Evolutionary conservation across 2,888 invertebrate species (phyloP).

Genomic region (Pyralis farinalis): DNA sequence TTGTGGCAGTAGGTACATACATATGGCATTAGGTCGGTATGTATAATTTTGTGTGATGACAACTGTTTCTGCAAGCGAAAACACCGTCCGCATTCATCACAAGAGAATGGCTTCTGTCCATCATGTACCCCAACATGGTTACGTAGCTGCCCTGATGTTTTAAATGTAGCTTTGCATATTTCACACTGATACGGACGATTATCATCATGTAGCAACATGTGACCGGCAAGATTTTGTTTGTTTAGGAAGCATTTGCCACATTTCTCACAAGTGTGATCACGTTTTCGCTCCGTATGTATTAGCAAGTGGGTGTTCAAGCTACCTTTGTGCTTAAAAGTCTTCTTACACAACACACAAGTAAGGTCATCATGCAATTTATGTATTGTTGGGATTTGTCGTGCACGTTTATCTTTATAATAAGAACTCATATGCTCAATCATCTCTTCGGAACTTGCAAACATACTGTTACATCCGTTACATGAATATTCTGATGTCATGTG

Average conservation of each 20-base stretch:
- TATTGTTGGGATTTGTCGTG: constrained; percentile 24
- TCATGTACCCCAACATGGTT: constrained; percentile 45
- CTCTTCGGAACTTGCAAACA: constrained; percentile 36
- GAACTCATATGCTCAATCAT: constrained; percentile 35
- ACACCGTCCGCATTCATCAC: constrained; percentile 44
- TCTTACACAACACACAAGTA: constrained; percentile 49
- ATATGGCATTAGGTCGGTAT: constrained; percentile 86
- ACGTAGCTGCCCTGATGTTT: constrained; percentile 34
- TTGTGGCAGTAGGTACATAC: constrained; percentile 86
- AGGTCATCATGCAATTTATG: constrained; percentile 28
- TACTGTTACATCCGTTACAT: constrained; percentile 50
- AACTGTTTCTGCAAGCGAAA: constrained; percentile 55
- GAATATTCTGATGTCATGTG: constrained; percentile 34
- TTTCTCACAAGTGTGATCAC: constrained; percentile 53
- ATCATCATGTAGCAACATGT: constrained; percentile 49
- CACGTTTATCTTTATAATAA: constrained; percentile 35
- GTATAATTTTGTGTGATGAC: constrained; percentile 84
- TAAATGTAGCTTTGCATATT: constrained; percentile 53
- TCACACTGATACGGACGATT: constrained; percentile 50
- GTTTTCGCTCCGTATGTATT: constrained; percentile 71
- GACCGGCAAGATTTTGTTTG: constrained; percentile 40
- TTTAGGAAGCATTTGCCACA: constrained; percentile 53
- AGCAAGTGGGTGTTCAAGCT: constrained; percentile 73
- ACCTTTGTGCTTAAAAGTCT: constrained; percentile 41
- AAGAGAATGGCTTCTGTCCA: constrained; percentile 41